A percentile compares a stretch with the other conserved stretches of the same genome.
Evolutionary conservation across 2,888 invertebrate genomes (phyloP).

Genomic region (Pseudolycoriella hygida): DNA sequence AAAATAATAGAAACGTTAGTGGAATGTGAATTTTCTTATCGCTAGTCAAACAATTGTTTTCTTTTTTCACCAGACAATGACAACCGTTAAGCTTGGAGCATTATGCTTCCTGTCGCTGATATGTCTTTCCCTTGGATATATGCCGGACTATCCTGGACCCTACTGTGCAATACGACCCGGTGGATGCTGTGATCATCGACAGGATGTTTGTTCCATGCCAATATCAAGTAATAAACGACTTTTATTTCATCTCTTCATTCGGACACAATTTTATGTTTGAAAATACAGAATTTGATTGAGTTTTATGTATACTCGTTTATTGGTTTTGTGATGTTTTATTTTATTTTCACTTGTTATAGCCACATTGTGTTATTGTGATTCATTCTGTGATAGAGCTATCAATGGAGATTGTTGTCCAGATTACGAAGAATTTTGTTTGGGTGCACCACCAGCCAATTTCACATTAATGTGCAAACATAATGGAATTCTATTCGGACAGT

Average conservation of each 20-base stretch:
- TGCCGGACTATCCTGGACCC: slow-evolving; percentile 23
- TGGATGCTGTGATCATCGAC: slow-evolving; percentile 54
- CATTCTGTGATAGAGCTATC: slow-evolving; percentile 63
- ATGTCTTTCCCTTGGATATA: not conserved
- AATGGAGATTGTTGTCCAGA: slow-evolving; percentile 88
- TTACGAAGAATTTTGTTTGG: slow-evolving; percentile 55
- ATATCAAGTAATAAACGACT: slow-evolving; percentile 60
- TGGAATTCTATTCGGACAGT: slow-evolving; percentile 33
- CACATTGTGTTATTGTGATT: slow-evolving; percentile 86
- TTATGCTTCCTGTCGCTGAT: no score
- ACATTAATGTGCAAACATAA: slow-evolving; percentile 30
- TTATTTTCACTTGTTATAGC: slow-evolving; percentile 28
- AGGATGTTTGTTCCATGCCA: slow-evolving; percentile 65
- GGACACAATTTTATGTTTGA: slow-evolving; percentile 6
- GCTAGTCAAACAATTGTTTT: no score
- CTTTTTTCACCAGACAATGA: no score
- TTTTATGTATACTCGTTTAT: not conserved
- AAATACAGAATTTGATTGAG: not conserved
- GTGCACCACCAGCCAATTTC: slow-evolving; percentile 17
- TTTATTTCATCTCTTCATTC: no score
- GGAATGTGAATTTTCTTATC: no score
- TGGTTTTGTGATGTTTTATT: slow-evolving; percentile 1
- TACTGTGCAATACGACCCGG: slow-evolving; percentile 22
- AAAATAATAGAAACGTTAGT: no score
- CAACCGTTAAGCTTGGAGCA: no score